Evolutionary conservation across 2,797 vertebrate genomes (phyloP).

Genomic region (Manis pentadactyla): DNA sequence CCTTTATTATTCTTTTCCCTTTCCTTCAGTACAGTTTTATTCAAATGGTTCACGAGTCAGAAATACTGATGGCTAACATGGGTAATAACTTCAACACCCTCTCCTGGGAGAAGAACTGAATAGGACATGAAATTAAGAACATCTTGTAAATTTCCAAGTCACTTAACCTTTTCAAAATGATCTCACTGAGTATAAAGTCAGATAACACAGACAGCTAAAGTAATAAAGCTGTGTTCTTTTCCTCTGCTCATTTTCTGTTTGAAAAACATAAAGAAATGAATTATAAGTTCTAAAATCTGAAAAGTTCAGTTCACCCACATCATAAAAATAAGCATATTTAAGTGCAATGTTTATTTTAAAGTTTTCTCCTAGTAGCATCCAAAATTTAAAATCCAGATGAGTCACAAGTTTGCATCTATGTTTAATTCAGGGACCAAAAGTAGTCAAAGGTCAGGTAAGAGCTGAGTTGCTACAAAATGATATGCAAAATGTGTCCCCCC

Average conservation of each 20-base stretch:
- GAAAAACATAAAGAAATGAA: slow-evolving; percentile 66
- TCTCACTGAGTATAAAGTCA: slow-evolving; percentile 59
- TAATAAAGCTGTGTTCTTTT: slow-evolving; percentile 25
- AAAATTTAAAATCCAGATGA: slow-evolving; percentile 75
- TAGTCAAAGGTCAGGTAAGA: slow-evolving; percentile 36
- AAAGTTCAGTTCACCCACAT: slow-evolving; percentile 53
- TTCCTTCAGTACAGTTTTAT: not conserved
- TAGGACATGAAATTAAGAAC: slow-evolving; percentile 2
- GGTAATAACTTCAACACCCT: not conserved
- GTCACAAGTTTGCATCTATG: slow-evolving; percentile 70
- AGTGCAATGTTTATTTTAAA: slow-evolving; percentile 67
- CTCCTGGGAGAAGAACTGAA: slow-evolving; percentile 32
- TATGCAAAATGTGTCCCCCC: not conserved
- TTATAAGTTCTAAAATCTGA: slow-evolving; percentile 47
- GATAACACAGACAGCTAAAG: slow-evolving; percentile 38
- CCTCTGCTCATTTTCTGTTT: slow-evolving; percentile 60
- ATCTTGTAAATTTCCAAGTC: slow-evolving; percentile 74
- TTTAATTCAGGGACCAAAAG: slow-evolving; percentile 71
- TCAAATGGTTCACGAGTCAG: not conserved
- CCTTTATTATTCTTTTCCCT: not conserved
- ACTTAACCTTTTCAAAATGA: slow-evolving; percentile 54
- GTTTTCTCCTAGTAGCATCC: slow-evolving; percentile 26
- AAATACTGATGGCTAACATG: not conserved
- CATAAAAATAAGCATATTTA: slow-evolving; percentile 76
- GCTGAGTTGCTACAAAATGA: not conserved